These are phyloP conservation scores for Torymus auratus DNA, from an alignment of 2,888 invertebrate genomes.

Conservation along the genomic window DNA sequence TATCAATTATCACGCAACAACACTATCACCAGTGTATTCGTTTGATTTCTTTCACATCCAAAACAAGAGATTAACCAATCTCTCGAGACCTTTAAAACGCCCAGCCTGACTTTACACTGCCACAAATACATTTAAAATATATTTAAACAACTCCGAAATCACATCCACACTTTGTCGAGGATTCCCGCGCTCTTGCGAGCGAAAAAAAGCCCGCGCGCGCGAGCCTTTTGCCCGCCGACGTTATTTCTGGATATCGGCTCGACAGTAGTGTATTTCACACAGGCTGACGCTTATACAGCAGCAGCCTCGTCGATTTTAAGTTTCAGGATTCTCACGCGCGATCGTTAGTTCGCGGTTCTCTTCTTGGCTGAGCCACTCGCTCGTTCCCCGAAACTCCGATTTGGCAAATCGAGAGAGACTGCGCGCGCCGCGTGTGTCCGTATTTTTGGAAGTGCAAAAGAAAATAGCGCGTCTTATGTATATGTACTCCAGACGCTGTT, in stretches of 20 bases:
- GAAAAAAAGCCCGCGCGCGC: neutral
- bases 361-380: neutral
- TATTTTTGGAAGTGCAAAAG: conserved; percentile 31
- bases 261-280: conserved; percentile 8
- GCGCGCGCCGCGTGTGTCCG: neutral
- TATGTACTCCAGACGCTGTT: too few relatives aligned
- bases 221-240: conserved; percentile 12
- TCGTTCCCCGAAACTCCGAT: conserved; percentile 10
- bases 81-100: too few relatives aligned
- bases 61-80: too few relatives aligned
- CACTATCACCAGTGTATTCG: too few relatives aligned
- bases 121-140: too few relatives aligned
- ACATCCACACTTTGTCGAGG: neutral
- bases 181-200: conserved; percentile 9
- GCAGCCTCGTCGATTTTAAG: too few relatives aligned
- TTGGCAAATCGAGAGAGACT: conserved; percentile 4
- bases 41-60: too few relatives aligned
- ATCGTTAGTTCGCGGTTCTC: neutral
- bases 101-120: too few relatives aligned
- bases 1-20: too few relatives aligned
- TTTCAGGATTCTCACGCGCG: neutral
- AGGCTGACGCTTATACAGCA: neutral
- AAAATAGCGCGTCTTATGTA: neutral
- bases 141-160: too few relatives aligned
- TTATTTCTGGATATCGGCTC: conserved; percentile 36